These are phyloP conservation scores for Pachypeltis micranthus DNA, from an alignment of 1,140 invertebrate genomes.

Conservation along the genomic window DNA sequence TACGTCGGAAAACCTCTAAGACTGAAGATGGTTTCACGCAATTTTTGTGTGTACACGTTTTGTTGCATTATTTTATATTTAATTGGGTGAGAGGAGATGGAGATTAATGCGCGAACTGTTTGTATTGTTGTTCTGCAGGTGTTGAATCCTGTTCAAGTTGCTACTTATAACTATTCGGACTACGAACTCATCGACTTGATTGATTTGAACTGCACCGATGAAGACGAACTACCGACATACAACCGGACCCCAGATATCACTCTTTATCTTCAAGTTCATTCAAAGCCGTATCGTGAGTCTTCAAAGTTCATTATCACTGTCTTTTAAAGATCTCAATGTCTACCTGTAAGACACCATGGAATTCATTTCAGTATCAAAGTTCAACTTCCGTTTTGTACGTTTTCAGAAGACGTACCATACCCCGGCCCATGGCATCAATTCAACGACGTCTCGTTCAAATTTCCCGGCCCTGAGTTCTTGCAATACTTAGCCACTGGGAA, in stretches of 20 bases:
- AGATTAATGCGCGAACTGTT: no score
- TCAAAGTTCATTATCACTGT: no score
- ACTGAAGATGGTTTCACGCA: no score
- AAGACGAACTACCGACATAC: neutral
- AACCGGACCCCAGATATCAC: constrained; percentile 16
- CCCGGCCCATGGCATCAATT: constrained; percentile 25
- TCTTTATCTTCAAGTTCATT: constrained; percentile 20
- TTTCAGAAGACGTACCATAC: constrained; percentile 13
- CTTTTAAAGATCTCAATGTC: no score
- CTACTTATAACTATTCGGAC: constrained; percentile 14
- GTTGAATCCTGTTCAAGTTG: constrained; percentile 22
- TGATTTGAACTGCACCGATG: constrained; percentile 18
- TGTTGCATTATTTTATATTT: neutral
- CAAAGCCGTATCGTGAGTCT: constrained; percentile 20
- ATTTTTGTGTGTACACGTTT: no score
- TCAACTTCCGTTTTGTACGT: neutral
- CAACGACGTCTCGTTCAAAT: constrained; percentile 24
- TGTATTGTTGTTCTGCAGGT: no score
- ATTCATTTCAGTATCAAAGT: neutral
- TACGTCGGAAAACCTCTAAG: no score
- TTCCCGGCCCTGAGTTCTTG: constrained; percentile 16
- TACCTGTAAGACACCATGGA: no score
- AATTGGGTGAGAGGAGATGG: no score
- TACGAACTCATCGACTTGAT: constrained; percentile 18
- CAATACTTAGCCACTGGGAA: constrained; percentile 2